Conservation (phyloP, 1,140 invertebrate species). For the Drosophila equinoxialis region DNA sequence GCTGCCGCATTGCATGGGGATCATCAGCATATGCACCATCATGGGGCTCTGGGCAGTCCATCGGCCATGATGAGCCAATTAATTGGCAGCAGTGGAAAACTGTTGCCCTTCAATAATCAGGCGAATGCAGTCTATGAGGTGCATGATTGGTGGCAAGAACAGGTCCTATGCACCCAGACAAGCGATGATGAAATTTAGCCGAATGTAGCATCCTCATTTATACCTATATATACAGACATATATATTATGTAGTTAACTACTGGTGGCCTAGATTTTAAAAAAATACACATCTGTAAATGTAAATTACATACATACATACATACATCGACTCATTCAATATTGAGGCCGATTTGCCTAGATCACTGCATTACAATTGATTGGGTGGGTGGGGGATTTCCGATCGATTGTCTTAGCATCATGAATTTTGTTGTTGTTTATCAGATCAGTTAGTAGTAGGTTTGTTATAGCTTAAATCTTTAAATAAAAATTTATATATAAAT, state of each 20-base stretch:
- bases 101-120: slow-evolving; percentile 83
- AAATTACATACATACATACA: slow-evolving; percentile 29
- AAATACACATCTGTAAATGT: slow-evolving; percentile 38
- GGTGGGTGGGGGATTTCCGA: neutral
- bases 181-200: slow-evolving; percentile 84
- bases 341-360: slow-evolving; percentile 33
- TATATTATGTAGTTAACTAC: slow-evolving; percentile 39
- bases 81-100: slow-evolving; percentile 80
- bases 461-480: slow-evolving; percentile 57
- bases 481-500: slow-evolving; percentile 38
- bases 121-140: slow-evolving; percentile 85
- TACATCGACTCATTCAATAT: slow-evolving; percentile 25
- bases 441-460: slow-evolving; percentile 39
- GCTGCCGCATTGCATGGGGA: slow-evolving; percentile 37
- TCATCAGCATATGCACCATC: slow-evolving; percentile 17
- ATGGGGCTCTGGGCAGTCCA: slow-evolving; percentile 61
- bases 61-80: slow-evolving; percentile 75
- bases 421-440: slow-evolving; percentile 54
- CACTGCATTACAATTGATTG: slow-evolving; percentile 10
- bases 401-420: slow-evolving; percentile 26
- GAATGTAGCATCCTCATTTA: slow-evolving; percentile 3
- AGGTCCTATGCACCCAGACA: slow-evolving; percentile 85
- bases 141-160: slow-evolving; percentile 87
- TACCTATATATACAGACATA: neutral
- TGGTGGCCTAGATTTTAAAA: slow-evolving; percentile 57